These are phyloP conservation scores for Ceratosolen fusciceps DNA, from an alignment of 1,140 invertebrate species.

Conservation along the genomic window DNA sequence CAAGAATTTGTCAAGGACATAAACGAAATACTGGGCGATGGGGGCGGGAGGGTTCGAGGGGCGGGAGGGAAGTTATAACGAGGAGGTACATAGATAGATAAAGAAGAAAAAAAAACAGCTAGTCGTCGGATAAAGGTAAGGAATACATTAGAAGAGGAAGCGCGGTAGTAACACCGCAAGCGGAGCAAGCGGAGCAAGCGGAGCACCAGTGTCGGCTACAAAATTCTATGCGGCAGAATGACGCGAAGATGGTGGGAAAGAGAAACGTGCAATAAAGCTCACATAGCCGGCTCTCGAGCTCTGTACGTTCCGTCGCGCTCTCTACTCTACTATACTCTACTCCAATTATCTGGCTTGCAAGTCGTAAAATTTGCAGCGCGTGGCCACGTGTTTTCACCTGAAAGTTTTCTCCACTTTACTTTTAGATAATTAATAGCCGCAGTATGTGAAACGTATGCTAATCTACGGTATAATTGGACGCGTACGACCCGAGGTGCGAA, in stretches of 20 bases:
- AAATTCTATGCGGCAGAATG: conserved; percentile 3
- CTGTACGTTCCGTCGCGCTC: conserved; percentile 5
- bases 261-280: conserved; percentile 25
- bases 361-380: conserved; percentile 42
- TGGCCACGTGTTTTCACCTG: neutral
- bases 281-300: neutral
- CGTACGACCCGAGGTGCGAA: neutral
- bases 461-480: neutral
- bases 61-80: too few relatives aligned
- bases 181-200: neutral
- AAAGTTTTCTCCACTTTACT: neutral
- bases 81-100: too few relatives aligned
- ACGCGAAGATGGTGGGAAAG: conserved; percentile 8
- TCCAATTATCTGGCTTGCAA: conserved; percentile 44
- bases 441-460: neutral
- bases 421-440: conserved; percentile 29
- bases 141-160: conserved; percentile 8
- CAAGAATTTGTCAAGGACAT: too few relatives aligned
- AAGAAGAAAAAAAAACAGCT: too few relatives aligned
- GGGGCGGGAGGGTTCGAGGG: too few relatives aligned
- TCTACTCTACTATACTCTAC: conserved; percentile 23
- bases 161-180: neutral
- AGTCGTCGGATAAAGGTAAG: too few relatives aligned
- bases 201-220: neutral
- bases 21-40: too few relatives aligned